These are phyloP conservation scores for Himalopsyche tibetana DNA, from an alignment of 2,888 invertebrate species.

Conservation along the genomic window DNA sequence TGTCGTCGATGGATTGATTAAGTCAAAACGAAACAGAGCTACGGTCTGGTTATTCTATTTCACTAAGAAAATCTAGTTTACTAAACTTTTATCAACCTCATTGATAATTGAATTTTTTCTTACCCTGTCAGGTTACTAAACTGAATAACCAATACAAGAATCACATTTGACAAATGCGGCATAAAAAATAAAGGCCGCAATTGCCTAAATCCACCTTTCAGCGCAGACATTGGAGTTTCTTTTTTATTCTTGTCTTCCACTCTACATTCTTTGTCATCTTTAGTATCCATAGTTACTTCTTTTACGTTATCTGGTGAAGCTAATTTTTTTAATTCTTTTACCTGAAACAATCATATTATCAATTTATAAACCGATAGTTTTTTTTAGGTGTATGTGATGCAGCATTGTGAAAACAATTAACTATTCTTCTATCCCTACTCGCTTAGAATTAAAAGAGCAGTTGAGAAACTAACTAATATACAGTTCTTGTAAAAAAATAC, in stretches of 20 bases:
- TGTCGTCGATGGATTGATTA: background rate
- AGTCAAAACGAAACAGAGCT: background rate
- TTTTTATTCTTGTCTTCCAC: constrained; percentile 70
- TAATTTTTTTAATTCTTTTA: constrained; percentile 47
- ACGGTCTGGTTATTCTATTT: background rate
- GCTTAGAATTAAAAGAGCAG: no score
- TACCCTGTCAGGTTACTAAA: constrained; percentile 83
- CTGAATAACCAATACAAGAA: constrained; percentile 81
- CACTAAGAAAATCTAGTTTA: background rate
- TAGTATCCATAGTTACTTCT: background rate
- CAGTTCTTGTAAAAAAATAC: no score
- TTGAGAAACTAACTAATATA: no score
- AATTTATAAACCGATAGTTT: no score
- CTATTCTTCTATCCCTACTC: no score
- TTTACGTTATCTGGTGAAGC: background rate
- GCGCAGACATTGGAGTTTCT: constrained; percentile 72
- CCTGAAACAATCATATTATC: constrained; percentile 23
- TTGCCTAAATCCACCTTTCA: constrained; percentile 79
- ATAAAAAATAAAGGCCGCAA: constrained; percentile 80
- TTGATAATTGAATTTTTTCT: constrained; percentile 64
- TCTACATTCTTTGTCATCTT: background rate
- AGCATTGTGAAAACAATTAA: no score
- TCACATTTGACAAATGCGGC: constrained; percentile 79
- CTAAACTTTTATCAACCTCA: no score
- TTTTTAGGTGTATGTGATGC: no score